Percentiles rank a stretch among this genome's conserved stretches.
Conservation (phyloP, 2,113 vertebrate genomes). For the Probosciger aterrimus region DNA sequence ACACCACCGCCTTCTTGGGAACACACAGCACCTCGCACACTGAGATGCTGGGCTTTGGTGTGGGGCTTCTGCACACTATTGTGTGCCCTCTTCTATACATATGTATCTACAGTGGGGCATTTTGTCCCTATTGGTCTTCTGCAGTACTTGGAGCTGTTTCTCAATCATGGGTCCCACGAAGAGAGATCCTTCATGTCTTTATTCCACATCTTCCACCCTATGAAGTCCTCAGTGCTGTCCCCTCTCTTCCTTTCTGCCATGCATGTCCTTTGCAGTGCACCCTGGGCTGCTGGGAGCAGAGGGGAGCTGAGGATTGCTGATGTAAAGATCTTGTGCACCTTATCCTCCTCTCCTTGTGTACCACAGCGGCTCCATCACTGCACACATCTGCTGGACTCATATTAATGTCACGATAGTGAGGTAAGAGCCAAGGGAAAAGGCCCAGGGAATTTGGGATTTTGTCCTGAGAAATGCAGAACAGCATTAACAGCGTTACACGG, state of each 20-base stretch:
- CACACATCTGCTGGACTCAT: not conserved
- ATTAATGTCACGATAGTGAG: not conserved
- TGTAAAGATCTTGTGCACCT: rapidly evolving
- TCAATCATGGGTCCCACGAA: not conserved
- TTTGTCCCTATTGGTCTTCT: not conserved
- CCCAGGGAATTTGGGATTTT: not conserved
- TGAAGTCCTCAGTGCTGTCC: not conserved
- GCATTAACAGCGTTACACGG: not conserved
- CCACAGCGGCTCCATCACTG: not conserved
- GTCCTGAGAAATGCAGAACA: not conserved
- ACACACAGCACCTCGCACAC: not conserved
- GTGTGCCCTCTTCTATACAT: rapidly evolving
- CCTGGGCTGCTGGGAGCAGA: not conserved
- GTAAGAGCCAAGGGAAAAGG: not conserved
- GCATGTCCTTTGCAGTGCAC: not conserved
- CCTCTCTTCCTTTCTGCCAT: not conserved
- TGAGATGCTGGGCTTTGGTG: not conserved
- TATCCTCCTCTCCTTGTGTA: not conserved
- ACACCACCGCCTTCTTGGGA: not conserved
- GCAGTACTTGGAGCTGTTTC: not conserved
- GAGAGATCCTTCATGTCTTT: not conserved
- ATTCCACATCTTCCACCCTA: not conserved
- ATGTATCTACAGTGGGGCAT: rapidly evolving
- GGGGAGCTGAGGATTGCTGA: not conserved
- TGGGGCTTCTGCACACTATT: not conserved